Evolutionary conservation across 2,797 vertebrate genomes (phyloP), one percentile per base, ranked within the genome.

Genomic region (Bovichtus diacanthus): DNA sequence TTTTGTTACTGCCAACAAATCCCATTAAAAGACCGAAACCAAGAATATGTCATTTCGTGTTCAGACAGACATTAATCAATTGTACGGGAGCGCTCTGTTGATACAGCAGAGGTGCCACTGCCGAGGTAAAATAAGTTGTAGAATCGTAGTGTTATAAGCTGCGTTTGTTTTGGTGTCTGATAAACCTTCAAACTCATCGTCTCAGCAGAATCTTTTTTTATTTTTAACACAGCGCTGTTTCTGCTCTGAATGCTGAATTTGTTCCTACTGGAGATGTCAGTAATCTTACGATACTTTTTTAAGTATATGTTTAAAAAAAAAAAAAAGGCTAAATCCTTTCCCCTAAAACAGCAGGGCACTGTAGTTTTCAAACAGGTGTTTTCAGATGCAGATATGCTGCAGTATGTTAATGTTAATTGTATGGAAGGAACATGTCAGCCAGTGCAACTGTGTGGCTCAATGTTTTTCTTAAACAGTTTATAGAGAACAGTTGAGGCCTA

Each of bases 1-100:
- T 55, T 59, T 43, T 36, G 9, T 29, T 50, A 13, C 50, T 27
- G 19, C 10, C 43, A 51, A 63, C 2, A 65, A 70, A 50, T 63
- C 25, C 58, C 27, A 60, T 44, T 38, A 60, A 64, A 51, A 56
- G 10, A 66, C 29, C 44, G 25, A 64, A 76, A 71, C 7, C 50
- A 31, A 19, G 12, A 31, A 13, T 46, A 2, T 66, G 13, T 59
- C 18, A 18, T 1, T 6, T 31, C 3, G 0, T 31, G 4, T 46
- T 46, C 6, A 62, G 41, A 63, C 61, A n/a, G 13, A 49, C 41
- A 31, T n/a, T 31, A n/a, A 11, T 31, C n/a, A 36, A 0, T 29
- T 51, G 27, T 25, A 29, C 50, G 8, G 4, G 13, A 50, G 13
- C 21, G 21, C 21, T 55, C 1, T 25, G 27, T 54, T 44, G 47